Evolutionary conservation across 2,888 invertebrate species (phyloP), one percentile per base, ranked within the genome.

Genomic region (Eupithecia subfuscata): DNA sequence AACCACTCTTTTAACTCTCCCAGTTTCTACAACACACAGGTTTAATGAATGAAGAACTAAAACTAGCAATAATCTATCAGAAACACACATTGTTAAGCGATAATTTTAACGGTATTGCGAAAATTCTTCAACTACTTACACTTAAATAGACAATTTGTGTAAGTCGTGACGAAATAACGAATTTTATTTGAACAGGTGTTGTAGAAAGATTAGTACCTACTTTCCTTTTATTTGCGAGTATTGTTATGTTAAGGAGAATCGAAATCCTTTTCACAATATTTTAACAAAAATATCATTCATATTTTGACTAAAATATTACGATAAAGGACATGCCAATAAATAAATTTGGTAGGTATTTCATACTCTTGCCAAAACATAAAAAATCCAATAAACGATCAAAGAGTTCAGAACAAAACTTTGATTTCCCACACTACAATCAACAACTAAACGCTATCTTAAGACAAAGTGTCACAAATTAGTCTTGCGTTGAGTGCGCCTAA

Each of bases 1-100:
- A 73, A 94, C 83, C 65, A 94, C 89, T 84, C 94, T 86, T 82
- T 91, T 94, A 40, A 92, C 85, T 85, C 94, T 90, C 63, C 87
- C 82, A 76, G 85, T 80, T 68, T 84, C 81, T 71, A 81, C 73
- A 73, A 79, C 43, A 77, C 75, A 74, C 40, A 77, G 76, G 69
- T 72, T 80, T 80, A 82, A 45, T 72, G 70, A 71, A 77, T 74
- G 18, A 80, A 84, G 83, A 75, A 83, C 75, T 81, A 77, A 81
- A 69, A 85, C 72, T 79, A 73, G 74, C 81, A 79, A 78, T 56
- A 76, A 80, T 78, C 78, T 78, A n/a, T 22, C 0, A 37, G 30
- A n/a, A 73, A 52, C 22, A 60, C 69, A 77, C 80, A 79, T 81
- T 75, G 80, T 79, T 81, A 72, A 71, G 76, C 78, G 77, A 77